phyloP scores from a whole-genome alignment of 2,113 vertebrate genomes.

The Montifringilla adamsi region DNA sequence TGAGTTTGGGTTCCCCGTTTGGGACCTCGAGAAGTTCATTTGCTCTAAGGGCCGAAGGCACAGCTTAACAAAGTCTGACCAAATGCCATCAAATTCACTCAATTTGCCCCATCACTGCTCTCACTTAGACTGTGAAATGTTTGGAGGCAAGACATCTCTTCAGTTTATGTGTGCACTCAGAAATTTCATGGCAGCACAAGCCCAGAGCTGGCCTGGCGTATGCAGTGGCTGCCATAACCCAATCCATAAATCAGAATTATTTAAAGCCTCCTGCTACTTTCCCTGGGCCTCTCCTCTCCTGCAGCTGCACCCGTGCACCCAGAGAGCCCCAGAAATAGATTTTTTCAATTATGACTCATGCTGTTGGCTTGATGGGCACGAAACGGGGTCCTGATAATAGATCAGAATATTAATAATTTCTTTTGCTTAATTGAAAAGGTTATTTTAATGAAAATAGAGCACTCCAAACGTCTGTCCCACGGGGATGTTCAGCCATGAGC shows the following conservation, averaged over 20 bases:
- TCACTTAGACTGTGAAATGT: fast-evolving
- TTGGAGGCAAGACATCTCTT: neutral
- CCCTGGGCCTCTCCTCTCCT: neutral
- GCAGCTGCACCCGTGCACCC: neutral
- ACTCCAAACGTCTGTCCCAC: fast-evolving
- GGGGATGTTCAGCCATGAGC: neutral
- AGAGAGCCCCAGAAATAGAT: neutral
- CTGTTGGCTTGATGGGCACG: neutral
- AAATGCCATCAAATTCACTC: neutral
- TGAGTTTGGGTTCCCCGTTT: neutral
- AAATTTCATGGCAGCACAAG: neutral
- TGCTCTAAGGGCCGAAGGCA: neutral
- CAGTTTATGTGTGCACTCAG: neutral
- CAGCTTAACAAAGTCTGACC: neutral
- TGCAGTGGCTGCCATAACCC: neutral
- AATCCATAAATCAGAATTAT: neutral
- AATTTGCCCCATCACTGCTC: neutral
- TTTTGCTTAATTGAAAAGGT: neutral
- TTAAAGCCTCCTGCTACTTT: neutral
- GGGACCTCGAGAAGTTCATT: neutral
- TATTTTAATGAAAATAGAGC: neutral
- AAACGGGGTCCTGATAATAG: neutral
- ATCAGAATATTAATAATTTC: neutral
- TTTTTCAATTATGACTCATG: neutral
- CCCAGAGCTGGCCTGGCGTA: neutral